Base-by-base conservation (phyloP, 1,140 invertebrate species). In the Contarinia nasturtii region DNA sequence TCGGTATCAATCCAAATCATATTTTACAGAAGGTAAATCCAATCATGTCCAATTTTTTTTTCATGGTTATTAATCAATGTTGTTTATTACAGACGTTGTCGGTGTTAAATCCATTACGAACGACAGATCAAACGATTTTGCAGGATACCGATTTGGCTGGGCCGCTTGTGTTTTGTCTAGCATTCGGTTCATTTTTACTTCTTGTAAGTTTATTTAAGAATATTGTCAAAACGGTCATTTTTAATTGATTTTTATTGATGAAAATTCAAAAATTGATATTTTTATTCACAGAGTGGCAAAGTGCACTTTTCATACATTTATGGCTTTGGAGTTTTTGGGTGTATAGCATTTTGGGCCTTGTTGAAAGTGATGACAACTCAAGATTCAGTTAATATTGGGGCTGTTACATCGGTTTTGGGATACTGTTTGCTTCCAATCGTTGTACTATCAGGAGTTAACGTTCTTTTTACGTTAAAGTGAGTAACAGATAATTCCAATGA, bases 381-480 rank as follows among this genome's bases (percentile, higher is more conserved):
- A 38, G 66, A 71, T 5, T 75, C 75, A 38, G 77, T 82, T 12
- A 77, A 79, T 20, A 69, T 82, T 12, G 79, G 79, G 3, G 80
- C 80, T 49, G 81, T 83, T 18, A 74, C 84, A 48, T 82, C 79
- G 38, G 81, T 90, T 19, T 68, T 90, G 0, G 86, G 86, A 14
- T 89, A 90, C 65, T 88, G 83, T 65, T 68, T 90, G n/a, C 65
- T 90, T 37, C 86, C 86, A 27, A 86, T 89, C 76, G 81, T 88
- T 27, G 68, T 79, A 38, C 67, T 90, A 3, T 83, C 82, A 5
- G 75, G 76, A 44, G 53, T 84, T 21, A 76, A 82, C 50, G 70
- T 84, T 51, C 59, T 87, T 44, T 59, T 86, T 18, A 79, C 79
- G 27, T 67, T 90, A 52, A 74, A 81, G 69, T 66, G 74, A 75